phyloP scores from a whole-genome alignment of 53 echinoderm and acorn worm genomes.

The Arbacia lixula region DNA sequence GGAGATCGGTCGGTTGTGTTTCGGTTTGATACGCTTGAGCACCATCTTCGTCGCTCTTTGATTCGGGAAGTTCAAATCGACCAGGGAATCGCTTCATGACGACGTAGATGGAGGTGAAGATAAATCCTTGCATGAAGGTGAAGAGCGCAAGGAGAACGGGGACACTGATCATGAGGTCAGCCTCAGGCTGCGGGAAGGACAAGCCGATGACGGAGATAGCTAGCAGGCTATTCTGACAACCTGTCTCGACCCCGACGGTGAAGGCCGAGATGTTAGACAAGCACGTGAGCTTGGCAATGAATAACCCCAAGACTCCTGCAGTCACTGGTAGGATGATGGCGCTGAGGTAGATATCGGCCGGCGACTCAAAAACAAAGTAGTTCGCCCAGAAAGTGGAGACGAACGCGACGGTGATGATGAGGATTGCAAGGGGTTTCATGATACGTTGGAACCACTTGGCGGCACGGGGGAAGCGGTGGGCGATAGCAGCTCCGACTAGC shows the following conservation, averaged over 20 bases:
- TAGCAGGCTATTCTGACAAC: slow-evolving; percentile 69
- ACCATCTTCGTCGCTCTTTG: neutral
- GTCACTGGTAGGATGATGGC: slow-evolving; percentile 51
- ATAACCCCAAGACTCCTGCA: slow-evolving; percentile 57
- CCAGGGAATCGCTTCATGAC: slow-evolving; percentile 62
- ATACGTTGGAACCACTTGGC: slow-evolving; percentile 57
- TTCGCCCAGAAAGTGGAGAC: slow-evolving; percentile 61
- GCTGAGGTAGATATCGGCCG: slow-evolving; percentile 52
- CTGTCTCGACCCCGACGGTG: slow-evolving; percentile 75
- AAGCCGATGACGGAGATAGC: slow-evolving; percentile 63
- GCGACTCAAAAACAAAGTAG: slow-evolving; percentile 59
- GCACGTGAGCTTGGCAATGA: slow-evolving; percentile 58
- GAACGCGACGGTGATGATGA: slow-evolving; percentile 57
- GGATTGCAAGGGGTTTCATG: slow-evolving; percentile 61
- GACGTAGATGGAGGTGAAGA: slow-evolving; percentile 24
- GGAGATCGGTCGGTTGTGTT: neutral
- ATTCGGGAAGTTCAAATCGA: slow-evolving; percentile 18
- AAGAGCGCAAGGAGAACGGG: slow-evolving; percentile 55
- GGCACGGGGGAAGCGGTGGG: slow-evolving; percentile 51
- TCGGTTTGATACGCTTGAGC: neutral
- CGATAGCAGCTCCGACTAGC: slow-evolving; percentile 60
- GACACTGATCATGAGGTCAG: slow-evolving; percentile 63
- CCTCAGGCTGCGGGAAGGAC: slow-evolving; percentile 67
- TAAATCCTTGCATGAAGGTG: slow-evolving; percentile 25
- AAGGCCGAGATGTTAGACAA: slow-evolving; percentile 57